Evolutionary conservation across 2,113 vertebrate genomes (phyloP).

Genomic region (Eonycteris spelaea): DNA sequence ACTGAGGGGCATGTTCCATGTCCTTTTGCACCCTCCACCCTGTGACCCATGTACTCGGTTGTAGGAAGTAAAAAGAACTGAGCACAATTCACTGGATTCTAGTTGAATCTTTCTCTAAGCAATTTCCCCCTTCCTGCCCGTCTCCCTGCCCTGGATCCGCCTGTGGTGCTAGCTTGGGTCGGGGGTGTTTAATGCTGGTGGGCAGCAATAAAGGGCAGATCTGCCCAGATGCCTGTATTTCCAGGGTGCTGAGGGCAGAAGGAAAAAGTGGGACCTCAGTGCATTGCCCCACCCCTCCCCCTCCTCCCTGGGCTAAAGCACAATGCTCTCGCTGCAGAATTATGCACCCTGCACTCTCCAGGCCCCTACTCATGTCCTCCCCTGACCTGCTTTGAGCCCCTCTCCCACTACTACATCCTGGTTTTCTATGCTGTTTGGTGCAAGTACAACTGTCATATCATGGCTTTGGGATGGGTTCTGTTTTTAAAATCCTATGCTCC

Average conservation of each 20-base stretch:
- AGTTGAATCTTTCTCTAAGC: constrained; percentile 78
- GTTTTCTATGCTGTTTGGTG: constrained; percentile 78
- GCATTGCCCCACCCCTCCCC: constrained; percentile 48
- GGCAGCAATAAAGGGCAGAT: constrained; percentile 71
- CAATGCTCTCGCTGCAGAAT: constrained; percentile 61
- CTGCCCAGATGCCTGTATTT: constrained; percentile 62
- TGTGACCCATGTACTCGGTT: constrained; percentile 77
- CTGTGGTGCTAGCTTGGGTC: constrained; percentile 75
- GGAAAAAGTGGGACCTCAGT: constrained; percentile 65
- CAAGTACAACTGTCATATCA: constrained; percentile 79
- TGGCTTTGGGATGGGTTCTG: constrained; percentile 93
- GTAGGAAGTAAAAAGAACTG: constrained; percentile 80
- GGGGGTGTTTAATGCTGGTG: constrained; percentile 56
- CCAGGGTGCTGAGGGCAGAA: constrained; percentile 71
- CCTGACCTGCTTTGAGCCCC: constrained; percentile 51
- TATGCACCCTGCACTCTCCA: constrained; percentile 33
- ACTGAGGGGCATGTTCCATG: constrained; percentile 39
- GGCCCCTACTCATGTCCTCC: constrained; percentile 8
- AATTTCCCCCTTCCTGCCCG: constrained; percentile 55
- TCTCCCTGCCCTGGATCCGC: constrained; percentile 36
- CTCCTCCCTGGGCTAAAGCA: constrained; percentile 71
- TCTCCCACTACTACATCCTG: constrained; percentile 47
- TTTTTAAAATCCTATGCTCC: constrained; percentile 96
- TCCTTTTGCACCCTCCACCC: constrained; percentile 60
- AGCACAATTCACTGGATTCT: constrained; percentile 78